Evolutionary conservation across 92 coral and sea anemone species (phyloP).

Genomic region (Palythoa grandis): DNA sequence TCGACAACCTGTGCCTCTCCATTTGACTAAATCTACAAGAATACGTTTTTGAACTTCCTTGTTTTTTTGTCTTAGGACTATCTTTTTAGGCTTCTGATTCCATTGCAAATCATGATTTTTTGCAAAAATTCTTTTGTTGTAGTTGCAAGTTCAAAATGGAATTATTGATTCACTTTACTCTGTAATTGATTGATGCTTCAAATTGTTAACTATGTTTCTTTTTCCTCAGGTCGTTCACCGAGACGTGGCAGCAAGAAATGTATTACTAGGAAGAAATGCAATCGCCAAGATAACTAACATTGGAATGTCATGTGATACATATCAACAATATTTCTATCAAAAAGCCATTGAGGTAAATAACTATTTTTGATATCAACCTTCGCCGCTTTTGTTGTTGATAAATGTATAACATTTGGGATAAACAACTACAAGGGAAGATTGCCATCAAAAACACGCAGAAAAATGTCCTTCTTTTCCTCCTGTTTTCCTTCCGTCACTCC

Average conservation of each 20-base stretch:
- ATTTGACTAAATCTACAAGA: too few species aligned
- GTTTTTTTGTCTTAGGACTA: too few species aligned
- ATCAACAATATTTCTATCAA: constrained; percentile 45
- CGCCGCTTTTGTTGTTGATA: not conserved
- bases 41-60: too few species aligned
- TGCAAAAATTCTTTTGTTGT: too few species aligned
- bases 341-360: constrained; percentile 47
- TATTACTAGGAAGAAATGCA: constrained; percentile 63
- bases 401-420: not conserved
- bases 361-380: not conserved
- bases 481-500: not conserved
- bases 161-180: too few species aligned
- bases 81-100: too few species aligned
- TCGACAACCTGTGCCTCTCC: too few species aligned
- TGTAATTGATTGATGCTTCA: not conserved
- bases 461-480: not conserved
- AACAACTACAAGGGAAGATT: not conserved
- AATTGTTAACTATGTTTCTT: not conserved
- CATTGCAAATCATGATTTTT: too few species aligned
- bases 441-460: not conserved
- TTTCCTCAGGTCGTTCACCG: constrained; percentile 68
- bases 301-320: constrained; percentile 57
- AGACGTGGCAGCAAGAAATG: constrained; percentile 72
- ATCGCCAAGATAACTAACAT: constrained; percentile 75
- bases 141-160: too few species aligned